Conservation (phyloP, 2,888 invertebrate genomes). For the Phengaris arion region DNA sequence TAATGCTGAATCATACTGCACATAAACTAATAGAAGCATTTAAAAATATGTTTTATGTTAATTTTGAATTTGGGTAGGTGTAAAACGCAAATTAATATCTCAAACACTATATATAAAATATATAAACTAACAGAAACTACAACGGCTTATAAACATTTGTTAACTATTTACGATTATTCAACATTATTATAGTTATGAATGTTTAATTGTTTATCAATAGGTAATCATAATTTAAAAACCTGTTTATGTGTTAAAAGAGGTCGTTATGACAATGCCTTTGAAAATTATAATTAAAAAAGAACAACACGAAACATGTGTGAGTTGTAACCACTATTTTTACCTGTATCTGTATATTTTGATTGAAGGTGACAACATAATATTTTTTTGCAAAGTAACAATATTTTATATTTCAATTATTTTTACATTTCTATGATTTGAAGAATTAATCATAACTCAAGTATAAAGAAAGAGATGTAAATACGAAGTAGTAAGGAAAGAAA, state of each 20-base stretch:
- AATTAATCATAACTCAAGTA: constrained; percentile 36
- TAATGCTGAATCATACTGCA: background rate
- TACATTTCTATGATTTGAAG: constrained; percentile 41
- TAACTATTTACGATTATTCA: constrained; percentile 6
- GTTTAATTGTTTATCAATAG: background rate
- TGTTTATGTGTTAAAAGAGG: background rate
- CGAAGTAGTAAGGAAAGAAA: background rate
- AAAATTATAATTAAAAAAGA: background rate
- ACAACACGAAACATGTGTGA: background rate
- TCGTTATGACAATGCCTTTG: constrained; percentile 2
- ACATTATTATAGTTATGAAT: constrained; percentile 7
- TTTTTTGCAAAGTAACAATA: background rate
- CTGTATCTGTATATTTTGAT: background rate
- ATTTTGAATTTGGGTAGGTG: too few relatives aligned
- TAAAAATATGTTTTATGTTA: too few relatives aligned
- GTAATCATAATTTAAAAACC: constrained; percentile 1
- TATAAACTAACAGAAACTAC: background rate
- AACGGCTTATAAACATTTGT: constrained; percentile 5
- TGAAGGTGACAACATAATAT: background rate
- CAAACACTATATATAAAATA: background rate
- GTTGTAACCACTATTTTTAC: too few relatives aligned
- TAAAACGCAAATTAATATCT: background rate
- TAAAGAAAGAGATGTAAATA: constrained; percentile 49
- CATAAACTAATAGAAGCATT: background rate
- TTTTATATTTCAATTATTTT: background rate